Base-by-base conservation (phyloP, 2,888 invertebrate species). In the Meiosimyza platycephala region DNA sequence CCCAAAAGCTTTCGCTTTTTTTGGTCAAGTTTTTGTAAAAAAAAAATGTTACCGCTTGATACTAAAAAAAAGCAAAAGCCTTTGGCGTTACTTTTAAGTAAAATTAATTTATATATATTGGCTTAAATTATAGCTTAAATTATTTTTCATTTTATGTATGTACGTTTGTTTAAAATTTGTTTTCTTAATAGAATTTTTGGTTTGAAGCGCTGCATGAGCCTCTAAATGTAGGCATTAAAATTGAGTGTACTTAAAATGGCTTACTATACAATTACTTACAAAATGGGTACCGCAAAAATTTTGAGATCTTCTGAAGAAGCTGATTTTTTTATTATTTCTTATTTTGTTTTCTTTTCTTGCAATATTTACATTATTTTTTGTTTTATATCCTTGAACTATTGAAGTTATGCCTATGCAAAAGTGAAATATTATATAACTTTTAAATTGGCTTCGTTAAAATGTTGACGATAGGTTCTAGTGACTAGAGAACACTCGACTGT, bases 291-390 rank as follows among this genome's bases (percentile, higher is more conserved):
- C 63, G 62, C 52, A 47, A 15, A 52, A 63, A 63, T 63, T 74
- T 78, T 81, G 82, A 82, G 82, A 82, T 82, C 82, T 79, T 79
- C 82, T 76, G 80, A 79, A 83, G 83, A 82, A 82, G 82, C 82
- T 83, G 82, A 82, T 82, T 80, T 79, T 71, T 63, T 59, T 66
- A n/a, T 51, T 55, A n/a, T 68, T 22, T 22, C 52, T 40, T 7
- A 9, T 40, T 40, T 28, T 69, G 52, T 64, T 70, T 71, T 54
- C 54, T 59, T 33, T 64, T 57, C 55, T 47, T 67, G 55, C 33
- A 22, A 33, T 16, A 51, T 15, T 16, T 66, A 51, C 51, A 28
- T 40, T 63, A 40, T 60, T 67, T n/a, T 67, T 40, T 40, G 6
- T 40, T 40, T 40, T 40, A 9, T 40, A 9, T 40, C 1, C 2